Conservation (phyloP, 2,113 vertebrate species). For the Triplophysa tibetana region DNA sequence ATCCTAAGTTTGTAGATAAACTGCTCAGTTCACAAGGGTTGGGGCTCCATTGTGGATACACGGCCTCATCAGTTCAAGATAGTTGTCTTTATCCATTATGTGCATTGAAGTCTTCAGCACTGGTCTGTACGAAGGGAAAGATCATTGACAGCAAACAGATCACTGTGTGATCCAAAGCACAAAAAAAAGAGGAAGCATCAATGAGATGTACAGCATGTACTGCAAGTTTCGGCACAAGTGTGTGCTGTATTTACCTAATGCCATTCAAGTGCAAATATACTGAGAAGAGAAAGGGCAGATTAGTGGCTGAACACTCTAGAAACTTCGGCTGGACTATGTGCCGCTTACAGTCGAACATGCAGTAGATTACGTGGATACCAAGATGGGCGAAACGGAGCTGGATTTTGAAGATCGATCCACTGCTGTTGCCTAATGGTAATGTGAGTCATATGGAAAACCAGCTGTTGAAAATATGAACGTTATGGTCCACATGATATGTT, state of each 20-base stretch:
- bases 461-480: neutral
- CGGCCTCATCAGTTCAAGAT: neutral
- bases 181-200: conserved; percentile 5
- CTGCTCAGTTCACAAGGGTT: conserved; percentile 47
- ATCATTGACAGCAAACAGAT: neutral
- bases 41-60: conserved; percentile 30
- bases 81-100: neutral
- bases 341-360: conserved; percentile 39
- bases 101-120: conserved; percentile 55
- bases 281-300: conserved; percentile 53
- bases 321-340: conserved; percentile 24
- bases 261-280: conserved; percentile 55
- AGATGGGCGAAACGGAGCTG: conserved; percentile 11
- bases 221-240: conserved; percentile 39
- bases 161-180: neutral
- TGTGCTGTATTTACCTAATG: conserved; percentile 33
- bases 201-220: conserved; percentile 25
- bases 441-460: conserved; percentile 11
- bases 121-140: neutral
- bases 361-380: conserved; percentile 11
- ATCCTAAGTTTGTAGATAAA: conserved; percentile 59
- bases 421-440: neutral
- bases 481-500: conserved; percentile 20
- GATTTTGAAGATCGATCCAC: conserved; percentile 5
- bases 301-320: conserved; percentile 34